Conservation (phyloP, 2,113 vertebrate species). For the Takifugu flavidus region DNA sequence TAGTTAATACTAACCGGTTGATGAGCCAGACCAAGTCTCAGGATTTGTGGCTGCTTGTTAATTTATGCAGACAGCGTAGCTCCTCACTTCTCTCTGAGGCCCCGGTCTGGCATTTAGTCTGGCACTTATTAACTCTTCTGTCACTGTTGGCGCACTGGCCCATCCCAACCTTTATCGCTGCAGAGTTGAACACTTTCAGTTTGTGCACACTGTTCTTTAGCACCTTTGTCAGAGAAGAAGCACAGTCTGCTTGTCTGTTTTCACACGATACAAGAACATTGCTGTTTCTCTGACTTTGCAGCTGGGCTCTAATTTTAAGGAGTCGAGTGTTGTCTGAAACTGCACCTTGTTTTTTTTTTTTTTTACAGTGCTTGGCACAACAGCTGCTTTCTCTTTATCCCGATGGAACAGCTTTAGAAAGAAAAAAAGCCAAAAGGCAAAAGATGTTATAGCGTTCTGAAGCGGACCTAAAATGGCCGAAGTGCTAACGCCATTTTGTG, state of each 20-base stretch:
- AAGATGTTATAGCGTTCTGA: conserved; percentile 29
- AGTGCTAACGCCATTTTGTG: conserved; percentile 75
- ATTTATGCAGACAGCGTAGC: conserved; percentile 65
- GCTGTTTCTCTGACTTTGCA: conserved; percentile 3
- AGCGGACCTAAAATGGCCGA: conserved; percentile 75
- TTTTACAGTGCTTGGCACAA: conserved; percentile 33
- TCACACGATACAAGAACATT: too few species aligned
- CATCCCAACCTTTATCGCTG: conserved; percentile 3
- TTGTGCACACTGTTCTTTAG: too few species aligned
- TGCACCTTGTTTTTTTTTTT: conserved; percentile 34
- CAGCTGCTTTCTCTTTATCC: conserved; percentile 27
- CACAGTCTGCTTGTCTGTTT: too few species aligned
- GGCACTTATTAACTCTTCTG: conserved; percentile 56
- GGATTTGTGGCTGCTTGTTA: conserved; percentile 61
- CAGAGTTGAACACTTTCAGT: background rate
- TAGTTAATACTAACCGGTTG: conserved; percentile 69
- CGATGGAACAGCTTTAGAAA: conserved; percentile 7
- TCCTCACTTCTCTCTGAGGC: conserved; percentile 29
- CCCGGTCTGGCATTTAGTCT: conserved; percentile 54
- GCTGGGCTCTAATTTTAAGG: too few species aligned
- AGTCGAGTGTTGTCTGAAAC: conserved; percentile 14
- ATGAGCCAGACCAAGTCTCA: conserved; percentile 56
- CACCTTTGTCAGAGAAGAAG: too few species aligned
- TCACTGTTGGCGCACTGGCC: conserved; percentile 28
- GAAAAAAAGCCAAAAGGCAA: conserved; percentile 32